phyloP scores from a whole-genome alignment of 2,888 invertebrate species.

The Caenorhabditis sp. region DNA sequence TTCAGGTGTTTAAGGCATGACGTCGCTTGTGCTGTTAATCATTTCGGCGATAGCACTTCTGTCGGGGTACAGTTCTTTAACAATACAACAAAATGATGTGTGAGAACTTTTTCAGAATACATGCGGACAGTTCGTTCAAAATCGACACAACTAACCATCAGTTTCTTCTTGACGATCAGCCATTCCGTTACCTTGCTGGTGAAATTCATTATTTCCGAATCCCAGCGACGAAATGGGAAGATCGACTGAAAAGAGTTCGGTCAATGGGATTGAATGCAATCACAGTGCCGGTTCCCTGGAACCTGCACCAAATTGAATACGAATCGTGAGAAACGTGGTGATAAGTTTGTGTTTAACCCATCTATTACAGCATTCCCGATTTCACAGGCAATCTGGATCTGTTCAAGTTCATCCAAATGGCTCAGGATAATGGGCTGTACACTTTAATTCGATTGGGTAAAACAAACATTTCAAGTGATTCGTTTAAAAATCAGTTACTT shows the following conservation, averaged over 20 bases:
- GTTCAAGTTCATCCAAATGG: constrained; percentile 65
- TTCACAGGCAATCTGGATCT: constrained; percentile 41
- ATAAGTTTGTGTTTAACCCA: too few relatives aligned
- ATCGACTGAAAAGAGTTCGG: constrained; percentile 85
- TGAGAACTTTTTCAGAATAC: too few relatives aligned
- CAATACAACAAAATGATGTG: too few relatives aligned
- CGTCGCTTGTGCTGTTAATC: too few relatives aligned
- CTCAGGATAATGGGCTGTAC: constrained; percentile 60
- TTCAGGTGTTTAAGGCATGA: too few relatives aligned
- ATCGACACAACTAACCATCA: constrained; percentile 24
- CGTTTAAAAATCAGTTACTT: too few relatives aligned
- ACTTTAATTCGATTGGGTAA: constrained; percentile 70
- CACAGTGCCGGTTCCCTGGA: constrained; percentile 54
- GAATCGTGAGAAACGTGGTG: constrained; percentile 12
- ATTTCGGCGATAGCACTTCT: too few relatives aligned
- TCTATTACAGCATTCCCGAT: constrained; percentile 9
- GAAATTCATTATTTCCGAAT: constrained; percentile 89
- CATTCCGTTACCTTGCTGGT: constrained; percentile 82
- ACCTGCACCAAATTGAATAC: constrained; percentile 48
- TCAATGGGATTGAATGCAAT: constrained; percentile 56
- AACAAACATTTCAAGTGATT: too few relatives aligned
- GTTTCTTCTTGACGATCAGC: constrained; percentile 74
- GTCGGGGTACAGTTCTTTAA: too few relatives aligned
- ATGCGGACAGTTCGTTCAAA: too few relatives aligned
- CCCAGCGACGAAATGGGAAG: constrained; percentile 87